Conservation (phyloP, 2,113 vertebrate genomes). For the Pachyramphus minor region DNA sequence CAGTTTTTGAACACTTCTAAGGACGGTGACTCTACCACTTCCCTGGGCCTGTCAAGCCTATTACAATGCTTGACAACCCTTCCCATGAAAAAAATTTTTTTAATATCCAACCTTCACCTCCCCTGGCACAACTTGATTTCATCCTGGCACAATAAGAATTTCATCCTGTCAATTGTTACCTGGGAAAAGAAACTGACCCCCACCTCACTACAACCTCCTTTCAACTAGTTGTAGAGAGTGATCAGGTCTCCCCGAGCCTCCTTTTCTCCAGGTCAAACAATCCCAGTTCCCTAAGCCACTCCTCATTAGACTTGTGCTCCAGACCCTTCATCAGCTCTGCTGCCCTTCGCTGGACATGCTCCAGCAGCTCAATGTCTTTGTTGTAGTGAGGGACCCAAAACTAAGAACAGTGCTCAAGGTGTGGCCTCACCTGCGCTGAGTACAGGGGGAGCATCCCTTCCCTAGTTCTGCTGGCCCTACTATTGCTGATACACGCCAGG, state of each 20-base stretch:
- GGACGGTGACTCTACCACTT: background rate
- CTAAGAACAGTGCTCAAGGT: rapidly evolving
- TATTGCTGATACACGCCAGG: background rate
- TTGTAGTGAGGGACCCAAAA: background rate
- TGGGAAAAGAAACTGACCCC: background rate
- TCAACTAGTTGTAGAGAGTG: background rate
- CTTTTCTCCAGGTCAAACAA: background rate
- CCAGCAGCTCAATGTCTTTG: background rate
- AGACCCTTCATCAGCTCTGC: background rate
- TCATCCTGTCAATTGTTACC: background rate
- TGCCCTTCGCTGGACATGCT: background rate
- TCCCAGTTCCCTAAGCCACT: background rate
- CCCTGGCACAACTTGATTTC: background rate
- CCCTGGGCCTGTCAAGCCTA: background rate
- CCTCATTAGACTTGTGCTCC: background rate
- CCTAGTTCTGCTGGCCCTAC: background rate
- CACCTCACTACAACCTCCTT: background rate
- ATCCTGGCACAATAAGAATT: too few relatives aligned
- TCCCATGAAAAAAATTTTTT: background rate
- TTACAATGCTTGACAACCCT: background rate
- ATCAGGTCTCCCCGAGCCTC: background rate
- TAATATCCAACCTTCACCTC: background rate
- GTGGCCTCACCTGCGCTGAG: background rate
- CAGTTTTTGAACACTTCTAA: background rate
- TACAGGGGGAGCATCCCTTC: background rate